Percentiles rank a stretch among this genome's conserved stretches.
These are phyloP conservation scores for Acrocyrtus sp. DNA, from an alignment of 2,888 invertebrate genomes.

Conservation along the genomic window DNA sequence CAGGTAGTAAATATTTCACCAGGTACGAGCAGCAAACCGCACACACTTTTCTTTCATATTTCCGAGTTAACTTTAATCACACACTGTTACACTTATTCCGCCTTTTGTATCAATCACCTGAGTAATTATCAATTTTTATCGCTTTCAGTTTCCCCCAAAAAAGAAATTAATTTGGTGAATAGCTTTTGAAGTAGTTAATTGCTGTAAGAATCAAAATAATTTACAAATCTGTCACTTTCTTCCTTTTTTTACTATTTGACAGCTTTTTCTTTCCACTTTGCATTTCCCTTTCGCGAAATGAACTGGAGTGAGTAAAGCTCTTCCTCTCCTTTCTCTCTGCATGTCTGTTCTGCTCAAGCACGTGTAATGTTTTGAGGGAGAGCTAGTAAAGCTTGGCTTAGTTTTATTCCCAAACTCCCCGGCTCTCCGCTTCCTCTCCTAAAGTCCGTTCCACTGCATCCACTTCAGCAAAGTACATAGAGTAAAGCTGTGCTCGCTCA, in stretches of 20 bases:
- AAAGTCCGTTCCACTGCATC: neutral
- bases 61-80: too few relatives aligned
- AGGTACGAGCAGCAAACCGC: neutral
- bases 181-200: too few relatives aligned
- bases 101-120: too few relatives aligned
- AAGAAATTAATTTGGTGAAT: neutral
- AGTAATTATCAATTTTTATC: too few relatives aligned
- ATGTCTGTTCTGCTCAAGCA: slow-evolving; percentile 57
- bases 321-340: slow-evolving; percentile 9
- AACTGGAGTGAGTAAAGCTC: slow-evolving; percentile 5
- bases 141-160: neutral
- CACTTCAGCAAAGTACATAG: too few relatives aligned
- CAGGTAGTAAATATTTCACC: neutral
- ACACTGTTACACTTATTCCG: too few relatives aligned
- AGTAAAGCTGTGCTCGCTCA: neutral
- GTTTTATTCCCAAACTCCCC: slow-evolving; percentile 49
- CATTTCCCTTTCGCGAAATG: slow-evolving; percentile 18
- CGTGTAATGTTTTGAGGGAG: slow-evolving; percentile 62
- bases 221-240: neutral
- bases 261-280: slow-evolving; percentile 2
- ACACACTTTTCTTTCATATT: too few relatives aligned
- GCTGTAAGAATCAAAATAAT: too few relatives aligned
- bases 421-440: slow-evolving; percentile 19
- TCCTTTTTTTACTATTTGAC: neutral
- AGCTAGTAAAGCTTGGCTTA: slow-evolving; percentile 45